A percentile compares a stretch with the other conserved stretches of the same genome.
These are phyloP conservation scores for Tupiocoris notatus DNA, from an alignment of 2,888 invertebrate genomes.

Conservation along the genomic window DNA sequence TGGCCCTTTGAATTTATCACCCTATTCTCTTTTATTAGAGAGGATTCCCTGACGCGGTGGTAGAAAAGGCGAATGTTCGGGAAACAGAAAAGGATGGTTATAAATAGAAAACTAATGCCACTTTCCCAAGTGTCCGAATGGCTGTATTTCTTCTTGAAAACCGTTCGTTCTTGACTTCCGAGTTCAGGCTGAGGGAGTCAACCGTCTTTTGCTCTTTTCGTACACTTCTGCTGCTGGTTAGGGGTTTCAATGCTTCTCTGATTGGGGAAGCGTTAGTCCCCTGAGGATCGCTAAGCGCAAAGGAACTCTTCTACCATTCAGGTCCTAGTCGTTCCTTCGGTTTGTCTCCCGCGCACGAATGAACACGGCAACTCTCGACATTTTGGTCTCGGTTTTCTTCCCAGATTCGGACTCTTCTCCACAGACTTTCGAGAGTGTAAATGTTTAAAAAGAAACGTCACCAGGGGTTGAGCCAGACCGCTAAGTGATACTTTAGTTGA, in stretches of 20 bases:
- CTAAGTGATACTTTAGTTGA: conserved; percentile 26
- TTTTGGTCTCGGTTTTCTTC: conserved; percentile 1
- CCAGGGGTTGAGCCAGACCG: conserved; percentile 20
- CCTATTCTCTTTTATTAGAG: conserved; percentile 33
- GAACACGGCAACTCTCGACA: background rate
- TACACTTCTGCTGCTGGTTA: background rate
- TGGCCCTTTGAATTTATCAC: conserved; percentile 23
- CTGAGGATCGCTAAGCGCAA: conserved; percentile 1
- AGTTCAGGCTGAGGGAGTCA: no score
- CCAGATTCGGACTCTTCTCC: background rate
- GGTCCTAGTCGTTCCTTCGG: conserved; percentile 1
- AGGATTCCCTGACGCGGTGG: background rate
- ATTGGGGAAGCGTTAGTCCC: conserved; percentile 30
- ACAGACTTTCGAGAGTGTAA: conserved; percentile 4
- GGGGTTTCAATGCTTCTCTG: conserved; percentile 25
- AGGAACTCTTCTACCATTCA: background rate
- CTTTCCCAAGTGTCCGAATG: conserved; percentile 33
- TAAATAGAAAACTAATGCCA: conserved; percentile 37
- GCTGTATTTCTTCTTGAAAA: conserved; percentile 31
- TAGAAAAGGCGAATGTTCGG: background rate
- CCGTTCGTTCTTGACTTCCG: conserved; percentile 14
- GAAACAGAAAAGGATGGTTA: background rate
- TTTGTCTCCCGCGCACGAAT: conserved; percentile 1
- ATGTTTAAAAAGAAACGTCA: conserved; percentile 35
- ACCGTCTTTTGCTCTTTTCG: background rate